Conservation (phyloP, 64 coral and sea anemone species). For the Catalaphyllia jardinei region DNA sequence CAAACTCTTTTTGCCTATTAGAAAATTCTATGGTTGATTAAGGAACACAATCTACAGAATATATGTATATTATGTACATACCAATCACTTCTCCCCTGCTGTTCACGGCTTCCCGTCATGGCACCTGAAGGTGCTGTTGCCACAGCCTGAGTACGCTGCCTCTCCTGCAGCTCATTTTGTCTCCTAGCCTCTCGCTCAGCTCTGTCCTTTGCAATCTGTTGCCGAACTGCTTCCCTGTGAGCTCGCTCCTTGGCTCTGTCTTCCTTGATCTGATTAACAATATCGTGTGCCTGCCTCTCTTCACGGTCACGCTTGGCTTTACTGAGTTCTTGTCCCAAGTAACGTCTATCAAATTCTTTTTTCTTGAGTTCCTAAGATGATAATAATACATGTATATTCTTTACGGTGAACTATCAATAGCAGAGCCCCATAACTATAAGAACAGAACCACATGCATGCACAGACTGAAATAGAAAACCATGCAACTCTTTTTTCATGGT, state of each 20-base stretch:
- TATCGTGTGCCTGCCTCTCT: constrained; percentile 73
- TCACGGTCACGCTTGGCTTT: constrained; percentile 81
- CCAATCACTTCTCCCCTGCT: background rate
- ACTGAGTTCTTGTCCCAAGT: constrained; percentile 61
- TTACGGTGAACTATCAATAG: too few species aligned
- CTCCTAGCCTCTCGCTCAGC: constrained; percentile 81
- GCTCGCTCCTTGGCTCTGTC: constrained; percentile 93
- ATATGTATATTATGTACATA: background rate
- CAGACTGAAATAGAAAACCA: too few species aligned
- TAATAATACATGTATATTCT: too few species aligned
- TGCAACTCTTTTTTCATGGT: too few species aligned
- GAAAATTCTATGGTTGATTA: too few species aligned
- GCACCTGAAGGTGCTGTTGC: background rate
- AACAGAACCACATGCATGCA: too few species aligned
- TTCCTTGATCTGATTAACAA: constrained; percentile 79
- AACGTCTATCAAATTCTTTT: constrained; percentile 62
- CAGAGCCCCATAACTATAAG: too few species aligned
- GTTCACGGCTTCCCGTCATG: background rate
- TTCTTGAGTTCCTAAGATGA: constrained; percentile 47
- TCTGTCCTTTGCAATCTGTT: constrained; percentile 87
- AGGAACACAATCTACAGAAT: too few species aligned
- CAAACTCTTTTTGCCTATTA: too few species aligned
- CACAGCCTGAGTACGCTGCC: constrained; percentile 36
- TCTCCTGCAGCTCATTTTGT: constrained; percentile 76
- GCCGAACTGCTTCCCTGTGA: constrained; percentile 78